A percentile compares a stretch with the other conserved stretches of the same genome.
These are phyloP conservation scores for Eolophus roseicapilla DNA, from an alignment of 2,113 vertebrate genomes.

Conservation along the genomic window DNA sequence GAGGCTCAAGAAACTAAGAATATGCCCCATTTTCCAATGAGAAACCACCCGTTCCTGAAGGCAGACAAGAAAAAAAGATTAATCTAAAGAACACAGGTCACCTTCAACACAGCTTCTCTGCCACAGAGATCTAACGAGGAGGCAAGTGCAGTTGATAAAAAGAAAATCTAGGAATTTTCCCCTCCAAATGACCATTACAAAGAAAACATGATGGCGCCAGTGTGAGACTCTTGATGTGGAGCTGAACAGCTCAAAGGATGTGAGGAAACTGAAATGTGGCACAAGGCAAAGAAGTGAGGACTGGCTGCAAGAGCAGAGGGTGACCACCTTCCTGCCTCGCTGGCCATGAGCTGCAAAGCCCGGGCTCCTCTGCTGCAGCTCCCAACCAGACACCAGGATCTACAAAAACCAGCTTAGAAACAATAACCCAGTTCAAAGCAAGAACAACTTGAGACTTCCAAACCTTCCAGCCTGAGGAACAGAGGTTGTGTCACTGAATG, in stretches of 20 bases:
- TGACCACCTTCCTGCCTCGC: fast-evolving
- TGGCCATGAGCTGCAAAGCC: neutral
- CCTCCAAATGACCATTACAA: neutral
- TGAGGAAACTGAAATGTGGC: neutral
- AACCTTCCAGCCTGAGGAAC: neutral
- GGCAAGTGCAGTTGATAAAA: neutral
- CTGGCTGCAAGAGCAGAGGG: fast-evolving
- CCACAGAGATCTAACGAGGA: neutral
- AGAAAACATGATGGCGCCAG: neutral
- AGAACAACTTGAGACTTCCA: neutral
- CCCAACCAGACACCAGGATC: neutral
- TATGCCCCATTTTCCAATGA: neutral
- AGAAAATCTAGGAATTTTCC: neutral
- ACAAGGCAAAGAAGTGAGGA: neutral
- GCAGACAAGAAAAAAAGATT: neutral
- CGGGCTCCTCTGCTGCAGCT: neutral
- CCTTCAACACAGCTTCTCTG: neutral
- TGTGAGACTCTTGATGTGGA: neutral
- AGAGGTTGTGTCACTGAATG: neutral
- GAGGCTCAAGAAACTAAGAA: neutral
- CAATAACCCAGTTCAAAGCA: neutral
- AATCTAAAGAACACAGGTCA: neutral
- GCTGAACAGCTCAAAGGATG: neutral
- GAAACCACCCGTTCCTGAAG: neutral
- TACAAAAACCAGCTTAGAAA: neutral